Evolutionary conservation across 2,113 vertebrate species (phyloP).

Genomic region (Datnioides undecimradiatus): DNA sequence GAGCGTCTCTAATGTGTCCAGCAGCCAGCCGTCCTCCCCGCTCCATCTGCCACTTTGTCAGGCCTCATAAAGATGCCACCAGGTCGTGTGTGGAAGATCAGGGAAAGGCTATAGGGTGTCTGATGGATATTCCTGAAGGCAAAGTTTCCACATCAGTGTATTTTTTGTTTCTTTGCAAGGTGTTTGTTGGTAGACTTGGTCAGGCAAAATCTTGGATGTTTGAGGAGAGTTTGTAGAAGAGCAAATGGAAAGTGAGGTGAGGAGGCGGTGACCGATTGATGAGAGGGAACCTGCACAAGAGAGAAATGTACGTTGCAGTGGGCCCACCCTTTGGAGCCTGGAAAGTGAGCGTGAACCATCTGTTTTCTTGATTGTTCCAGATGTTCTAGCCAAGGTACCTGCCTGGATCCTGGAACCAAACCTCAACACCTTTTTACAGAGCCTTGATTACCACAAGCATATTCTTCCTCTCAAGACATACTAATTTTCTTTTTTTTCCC

Average conservation of each 20-base stretch:
- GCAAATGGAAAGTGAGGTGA: constrained; percentile 14
- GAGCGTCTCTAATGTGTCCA: constrained; percentile 73
- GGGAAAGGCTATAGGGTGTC: constrained; percentile 63
- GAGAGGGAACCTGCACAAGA: background rate
- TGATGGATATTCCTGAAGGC: constrained; percentile 76
- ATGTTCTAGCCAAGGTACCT: constrained; percentile 27
- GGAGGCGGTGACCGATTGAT: background rate
- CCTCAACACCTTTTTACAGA: constrained; percentile 20
- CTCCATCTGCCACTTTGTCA: constrained; percentile 76
- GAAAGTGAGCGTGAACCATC: background rate
- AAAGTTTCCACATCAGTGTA: constrained; percentile 18
- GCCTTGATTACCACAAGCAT: background rate
- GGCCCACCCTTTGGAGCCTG: constrained; percentile 8
- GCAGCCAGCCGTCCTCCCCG: constrained; percentile 53
- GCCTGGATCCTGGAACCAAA: constrained; percentile 33
- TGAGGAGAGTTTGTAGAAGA: background rate
- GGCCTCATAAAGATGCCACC: constrained; percentile 78
- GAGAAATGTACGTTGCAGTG: background rate
- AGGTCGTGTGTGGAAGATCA: constrained; percentile 60
- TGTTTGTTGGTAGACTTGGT: constrained; percentile 25
- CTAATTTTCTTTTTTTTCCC: constrained; percentile 18
- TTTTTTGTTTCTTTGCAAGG: constrained; percentile 51
- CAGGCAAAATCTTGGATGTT: background rate
- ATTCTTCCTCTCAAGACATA: constrained; percentile 1
- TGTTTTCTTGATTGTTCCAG: constrained; percentile 29